Base-by-base conservation (phyloP, 2,113 vertebrate species). In the Phaethon lepturus region DNA sequence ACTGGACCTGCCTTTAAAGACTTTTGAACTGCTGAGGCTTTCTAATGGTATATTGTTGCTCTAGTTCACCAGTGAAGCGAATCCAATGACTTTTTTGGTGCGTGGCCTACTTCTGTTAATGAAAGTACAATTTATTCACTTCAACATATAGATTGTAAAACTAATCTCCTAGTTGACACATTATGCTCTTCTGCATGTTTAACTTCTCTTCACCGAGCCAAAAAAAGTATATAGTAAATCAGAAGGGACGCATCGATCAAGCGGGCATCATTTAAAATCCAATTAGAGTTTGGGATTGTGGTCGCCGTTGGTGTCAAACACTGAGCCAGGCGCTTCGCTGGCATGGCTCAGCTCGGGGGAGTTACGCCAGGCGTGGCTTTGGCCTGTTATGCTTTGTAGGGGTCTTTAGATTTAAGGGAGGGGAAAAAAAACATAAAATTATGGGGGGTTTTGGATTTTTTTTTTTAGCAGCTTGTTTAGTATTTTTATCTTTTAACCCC, bases 1-100 rank as follows among this genome's bases (percentile, higher is more conserved):
- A 80, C 76, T 97, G 95, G 98, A 96, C 96, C 94, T 97, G 89
- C 93, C 96, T 97, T 97, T 95, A 97, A 97, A 98, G 95, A 84
- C 83, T 97, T 95, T 71, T 96, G 95, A 98, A 97, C 93, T 97
- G 97, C 97, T 96, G 93, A 97, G 93, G 72, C 90, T 98, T 97
- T 92, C 91, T 97, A 94, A 97, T 98, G 49, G 35, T 97, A 55
- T 86, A 90, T 68, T 94, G 86, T 97, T 97, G 92, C 93, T 98
- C 94, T 85, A 96, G 89, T 94, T 98, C 97, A 97, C 69, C 97
- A 92, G 97, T 93, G 97, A 95, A 98, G 95, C 93, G 71, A 92
- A 97, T 94, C 98, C 95, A 40, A 93, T 97, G 89, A 44, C 94
- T 97, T 96, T 86, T 95, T 52, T 15, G 0, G 90, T 22, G 26